phyloP scores from a whole-genome alignment of 2,797 vertebrate species.

The Astyanax mexicanus region DNA sequence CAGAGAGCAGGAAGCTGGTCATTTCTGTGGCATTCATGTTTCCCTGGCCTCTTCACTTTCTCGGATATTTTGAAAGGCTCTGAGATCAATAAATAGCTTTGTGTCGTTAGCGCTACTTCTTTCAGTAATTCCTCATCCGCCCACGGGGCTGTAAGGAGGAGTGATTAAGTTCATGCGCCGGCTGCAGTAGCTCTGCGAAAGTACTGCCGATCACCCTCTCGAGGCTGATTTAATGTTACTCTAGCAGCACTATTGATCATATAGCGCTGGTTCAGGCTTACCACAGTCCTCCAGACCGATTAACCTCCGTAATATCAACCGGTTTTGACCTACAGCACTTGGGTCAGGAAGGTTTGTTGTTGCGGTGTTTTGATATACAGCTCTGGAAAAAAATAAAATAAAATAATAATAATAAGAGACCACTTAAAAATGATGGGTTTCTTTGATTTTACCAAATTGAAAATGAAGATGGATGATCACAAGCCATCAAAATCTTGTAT shows the following conservation, averaged over 20 bases:
- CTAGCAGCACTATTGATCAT: neutral
- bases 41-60: constrained; percentile 5
- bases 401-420: too few species aligned
- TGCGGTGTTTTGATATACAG: neutral
- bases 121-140: constrained; percentile 12
- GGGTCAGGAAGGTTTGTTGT: neutral
- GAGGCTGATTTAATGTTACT: constrained; percentile 8
- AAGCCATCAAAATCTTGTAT: too few species aligned
- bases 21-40: constrained; percentile 17
- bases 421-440: too few species aligned
- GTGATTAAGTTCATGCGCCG: constrained; percentile 1
- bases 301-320: neutral
- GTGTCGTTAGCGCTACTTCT: constrained; percentile 9
- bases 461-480: too few species aligned
- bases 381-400: too few species aligned
- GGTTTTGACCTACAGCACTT: neutral
- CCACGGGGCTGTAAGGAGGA: neutral
- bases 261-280: neutral
- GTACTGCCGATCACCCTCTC: constrained; percentile 11
- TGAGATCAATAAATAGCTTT: constrained; percentile 26
- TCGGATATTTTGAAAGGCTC: constrained; percentile 3
- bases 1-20: constrained; percentile 5
- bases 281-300: neutral
- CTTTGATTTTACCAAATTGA: too few species aligned
- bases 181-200: constrained; percentile 4